Percentiles rank a stretch among this genome's conserved stretches.
Evolutionary conservation across 2,888 invertebrate genomes (phyloP).

Genomic region (Aphrophora alni): DNA sequence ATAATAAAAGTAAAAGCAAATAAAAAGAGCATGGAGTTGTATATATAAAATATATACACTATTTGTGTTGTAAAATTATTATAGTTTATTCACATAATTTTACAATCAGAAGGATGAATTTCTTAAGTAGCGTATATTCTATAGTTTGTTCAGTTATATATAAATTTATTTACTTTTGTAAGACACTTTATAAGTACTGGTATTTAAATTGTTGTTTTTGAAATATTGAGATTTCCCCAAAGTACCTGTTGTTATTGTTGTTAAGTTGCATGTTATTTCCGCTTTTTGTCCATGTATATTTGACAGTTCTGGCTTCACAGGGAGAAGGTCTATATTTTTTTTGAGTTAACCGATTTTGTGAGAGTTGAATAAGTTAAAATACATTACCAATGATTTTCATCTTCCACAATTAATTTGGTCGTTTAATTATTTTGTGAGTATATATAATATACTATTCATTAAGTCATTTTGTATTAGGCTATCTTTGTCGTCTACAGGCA

Average conservation of each 20-base stretch:
- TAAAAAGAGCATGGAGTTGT: too few species aligned
- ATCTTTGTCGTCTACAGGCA: neutral
- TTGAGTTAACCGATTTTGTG: neutral
- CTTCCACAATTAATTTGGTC: neutral
- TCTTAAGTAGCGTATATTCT: too few species aligned
- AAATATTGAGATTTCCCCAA: neutral
- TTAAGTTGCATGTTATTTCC: conserved; percentile 6
- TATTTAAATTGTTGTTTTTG: too few species aligned
- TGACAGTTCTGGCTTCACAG: neutral
- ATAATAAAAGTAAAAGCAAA: too few species aligned
- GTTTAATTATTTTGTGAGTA: neutral
- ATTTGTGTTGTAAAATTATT: too few species aligned
- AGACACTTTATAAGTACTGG: too few species aligned
- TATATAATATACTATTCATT: neutral
- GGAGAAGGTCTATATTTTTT: neutral
- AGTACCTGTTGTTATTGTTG: conserved; percentile 2
- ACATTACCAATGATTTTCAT: neutral
- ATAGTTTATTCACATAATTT: too few species aligned
- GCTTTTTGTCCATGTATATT: neutral
- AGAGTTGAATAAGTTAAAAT: neutral
- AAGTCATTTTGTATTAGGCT: neutral
- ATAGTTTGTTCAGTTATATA: too few species aligned
- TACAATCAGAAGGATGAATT: too few species aligned
- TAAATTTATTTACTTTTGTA: too few species aligned
- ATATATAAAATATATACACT: too few species aligned